phyloP scores from a whole-genome alignment of 2,888 invertebrate species.

The Eupsilia transversa region DNA sequence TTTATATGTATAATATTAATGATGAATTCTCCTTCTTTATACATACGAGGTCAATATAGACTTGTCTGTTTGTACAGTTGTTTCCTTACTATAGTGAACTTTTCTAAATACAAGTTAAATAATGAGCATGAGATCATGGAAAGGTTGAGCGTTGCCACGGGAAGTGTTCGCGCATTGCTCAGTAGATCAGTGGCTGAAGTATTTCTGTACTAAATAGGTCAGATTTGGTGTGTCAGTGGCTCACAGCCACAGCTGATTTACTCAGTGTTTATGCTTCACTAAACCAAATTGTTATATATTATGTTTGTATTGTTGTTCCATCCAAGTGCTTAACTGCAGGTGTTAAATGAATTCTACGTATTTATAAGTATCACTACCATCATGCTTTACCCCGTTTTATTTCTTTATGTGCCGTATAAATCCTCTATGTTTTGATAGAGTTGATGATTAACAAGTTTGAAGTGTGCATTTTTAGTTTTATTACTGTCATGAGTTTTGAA shows the following conservation, averaged over 20 bases:
- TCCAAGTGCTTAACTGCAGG: slow-evolving; percentile 48
- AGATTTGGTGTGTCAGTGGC: slow-evolving; percentile 73
- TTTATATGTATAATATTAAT: slow-evolving; percentile 71
- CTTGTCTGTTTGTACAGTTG: slow-evolving; percentile 82
- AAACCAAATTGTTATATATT: slow-evolving; percentile 54
- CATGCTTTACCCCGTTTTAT: slow-evolving; percentile 34
- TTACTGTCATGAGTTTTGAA: slow-evolving; percentile 31
- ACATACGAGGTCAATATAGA: slow-evolving; percentile 68
- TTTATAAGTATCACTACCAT: background rate
- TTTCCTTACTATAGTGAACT: slow-evolving; percentile 61
- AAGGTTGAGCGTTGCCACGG: slow-evolving; percentile 28
- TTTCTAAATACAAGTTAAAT: slow-evolving; percentile 63
- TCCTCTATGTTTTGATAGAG: slow-evolving; percentile 35
- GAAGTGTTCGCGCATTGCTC: slow-evolving; percentile 26
- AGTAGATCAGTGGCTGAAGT: slow-evolving; percentile 48
- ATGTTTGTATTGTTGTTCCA: slow-evolving; percentile 43
- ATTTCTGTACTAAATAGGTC: slow-evolving; percentile 73
- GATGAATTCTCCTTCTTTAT: slow-evolving; percentile 67
- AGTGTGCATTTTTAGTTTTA: slow-evolving; percentile 50
- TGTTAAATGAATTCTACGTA: slow-evolving; percentile 36
- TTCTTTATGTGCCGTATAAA: slow-evolving; percentile 34
- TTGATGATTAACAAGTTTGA: slow-evolving; percentile 50
- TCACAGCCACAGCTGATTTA: slow-evolving; percentile 74
- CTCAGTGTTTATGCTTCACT: slow-evolving; percentile 64
- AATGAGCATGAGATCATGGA: slow-evolving; percentile 35